Conservation (phyloP, 2,113 vertebrate genomes). For the Maccullochella peelii region DNA sequence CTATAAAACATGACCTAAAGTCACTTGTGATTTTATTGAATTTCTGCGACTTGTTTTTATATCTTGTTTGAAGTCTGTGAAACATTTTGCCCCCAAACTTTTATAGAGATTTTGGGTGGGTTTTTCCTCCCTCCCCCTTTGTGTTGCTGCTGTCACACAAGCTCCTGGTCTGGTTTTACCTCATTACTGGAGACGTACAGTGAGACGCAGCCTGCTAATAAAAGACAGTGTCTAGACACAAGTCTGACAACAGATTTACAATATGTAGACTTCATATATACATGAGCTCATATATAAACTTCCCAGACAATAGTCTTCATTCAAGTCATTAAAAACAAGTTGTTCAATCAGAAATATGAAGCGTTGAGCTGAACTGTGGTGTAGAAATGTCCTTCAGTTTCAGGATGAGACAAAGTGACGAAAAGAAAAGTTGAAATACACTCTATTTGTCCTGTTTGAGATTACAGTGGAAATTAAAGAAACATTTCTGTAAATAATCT, state of each 20-base stretch:
- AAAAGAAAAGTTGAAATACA: too few species aligned
- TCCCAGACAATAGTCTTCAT: background rate
- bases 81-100: conserved; percentile 5
- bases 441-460: background rate
- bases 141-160: background rate
- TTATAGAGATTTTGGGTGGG: conserved; percentile 6
- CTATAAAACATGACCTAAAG: background rate
- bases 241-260: conserved; percentile 21
- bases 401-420: background rate
- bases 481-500: background rate
- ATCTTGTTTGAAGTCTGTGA: conserved; percentile 27
- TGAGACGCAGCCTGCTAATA: conserved; percentile 44
- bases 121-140: background rate
- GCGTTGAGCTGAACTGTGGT: background rate
- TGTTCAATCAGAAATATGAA: background rate
- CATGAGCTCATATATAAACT: background rate
- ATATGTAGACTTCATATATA: background rate
- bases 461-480: background rate
- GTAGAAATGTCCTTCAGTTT: background rate
- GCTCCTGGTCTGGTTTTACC: background rate
- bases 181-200: conserved; percentile 45
- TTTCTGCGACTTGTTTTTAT: background rate
- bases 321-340: background rate
- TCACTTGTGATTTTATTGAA: background rate
- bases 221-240: conserved; percentile 69